Evolutionary conservation across 2,888 invertebrate genomes (phyloP).

Genomic region (Drosophila stalkeri): DNA sequence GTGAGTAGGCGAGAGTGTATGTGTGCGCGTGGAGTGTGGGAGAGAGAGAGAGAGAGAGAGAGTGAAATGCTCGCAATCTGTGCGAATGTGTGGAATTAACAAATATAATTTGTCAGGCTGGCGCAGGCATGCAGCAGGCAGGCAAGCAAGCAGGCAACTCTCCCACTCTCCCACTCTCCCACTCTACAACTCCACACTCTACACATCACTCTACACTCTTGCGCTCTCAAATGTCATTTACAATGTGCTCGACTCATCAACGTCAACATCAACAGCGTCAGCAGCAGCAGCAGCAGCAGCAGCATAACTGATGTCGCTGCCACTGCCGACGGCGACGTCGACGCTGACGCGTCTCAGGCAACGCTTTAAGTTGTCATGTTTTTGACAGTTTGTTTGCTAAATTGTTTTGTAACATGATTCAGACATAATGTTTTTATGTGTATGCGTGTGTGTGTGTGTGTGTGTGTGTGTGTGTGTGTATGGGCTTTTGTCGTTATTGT

Average conservation of each 20-base stretch:
- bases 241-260: conserved; percentile 76
- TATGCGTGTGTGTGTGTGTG: conserved; percentile 6
- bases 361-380: conserved; percentile 81
- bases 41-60: too few relatives aligned
- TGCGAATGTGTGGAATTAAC: conserved; percentile 41
- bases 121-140: conserved; percentile 14
- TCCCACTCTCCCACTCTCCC: conserved; percentile 9
- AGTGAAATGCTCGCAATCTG: conserved; percentile 27
- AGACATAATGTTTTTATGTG: conserved; percentile 74
- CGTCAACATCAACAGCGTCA: conserved; percentile 56
- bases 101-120: conserved; percentile 59
- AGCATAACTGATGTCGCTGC: conserved; percentile 9
- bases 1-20: not conserved
- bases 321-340: conserved; percentile 15
- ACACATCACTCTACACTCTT: conserved; percentile 17
- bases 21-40: not conserved
- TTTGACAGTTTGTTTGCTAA: conserved; percentile 83
- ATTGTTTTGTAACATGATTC: conserved; percentile 82
- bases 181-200: conserved; percentile 16
- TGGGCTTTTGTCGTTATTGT: not conserved
- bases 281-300: conserved; percentile 16
- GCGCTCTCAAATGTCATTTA: conserved; percentile 68
- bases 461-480: not conserved
- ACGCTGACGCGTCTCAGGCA: conserved; percentile 60
- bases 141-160: conserved; percentile 19